Evolutionary conservation across 2,113 vertebrate species (phyloP).

Genomic region (Indicator indicator): DNA sequence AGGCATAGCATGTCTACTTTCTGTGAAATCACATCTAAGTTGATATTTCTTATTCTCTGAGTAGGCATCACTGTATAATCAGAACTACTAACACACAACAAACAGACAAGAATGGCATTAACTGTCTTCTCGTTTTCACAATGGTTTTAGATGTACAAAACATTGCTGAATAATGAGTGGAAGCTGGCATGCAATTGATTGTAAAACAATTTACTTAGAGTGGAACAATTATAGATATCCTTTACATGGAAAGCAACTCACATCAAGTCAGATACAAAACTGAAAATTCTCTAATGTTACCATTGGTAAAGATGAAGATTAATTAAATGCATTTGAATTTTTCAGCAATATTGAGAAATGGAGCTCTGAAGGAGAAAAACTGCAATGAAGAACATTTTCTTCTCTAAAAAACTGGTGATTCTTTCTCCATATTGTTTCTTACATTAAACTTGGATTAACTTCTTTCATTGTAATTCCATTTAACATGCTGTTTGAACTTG

Average conservation of each 20-base stretch:
- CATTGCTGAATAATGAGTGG: neutral
- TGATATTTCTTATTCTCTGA: neutral
- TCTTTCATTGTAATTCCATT: neutral
- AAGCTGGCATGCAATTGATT: neutral
- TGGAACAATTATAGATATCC: neutral
- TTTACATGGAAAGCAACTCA: neutral
- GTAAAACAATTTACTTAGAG: neutral
- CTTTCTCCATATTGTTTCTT: neutral
- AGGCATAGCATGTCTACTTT: neutral
- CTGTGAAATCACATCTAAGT: neutral
- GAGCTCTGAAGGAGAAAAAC: neutral
- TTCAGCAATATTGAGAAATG: neutral
- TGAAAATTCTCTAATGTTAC: neutral
- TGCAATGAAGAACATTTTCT: neutral
- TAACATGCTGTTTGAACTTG: neutral
- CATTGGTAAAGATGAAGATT: constrained; percentile 19
- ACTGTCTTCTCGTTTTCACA: neutral
- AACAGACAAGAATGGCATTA: neutral
- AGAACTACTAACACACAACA: neutral
- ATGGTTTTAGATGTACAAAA: neutral
- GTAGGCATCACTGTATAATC: neutral
- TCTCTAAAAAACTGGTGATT: neutral
- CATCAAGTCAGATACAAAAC: neutral
- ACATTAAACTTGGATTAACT: neutral
- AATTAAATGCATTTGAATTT: constrained; percentile 7